Evolutionary conservation across 2,797 vertebrate species (phyloP).

Genomic region (Tamandua tetradactyla): DNA sequence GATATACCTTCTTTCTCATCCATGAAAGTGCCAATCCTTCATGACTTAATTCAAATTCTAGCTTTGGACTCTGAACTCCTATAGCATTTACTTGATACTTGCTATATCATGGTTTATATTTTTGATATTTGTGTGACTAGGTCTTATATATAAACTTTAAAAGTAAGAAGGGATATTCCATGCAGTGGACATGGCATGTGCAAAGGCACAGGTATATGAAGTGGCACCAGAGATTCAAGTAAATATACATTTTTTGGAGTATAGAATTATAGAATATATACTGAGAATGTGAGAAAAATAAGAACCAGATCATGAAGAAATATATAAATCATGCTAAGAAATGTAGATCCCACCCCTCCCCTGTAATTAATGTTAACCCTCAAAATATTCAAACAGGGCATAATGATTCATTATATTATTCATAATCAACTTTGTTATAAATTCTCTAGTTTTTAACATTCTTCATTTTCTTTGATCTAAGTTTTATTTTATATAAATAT

Average conservation of each 20-base stretch:
- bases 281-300: neutral
- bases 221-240: neutral
- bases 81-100: neutral
- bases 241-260: neutral
- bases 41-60: neutral
- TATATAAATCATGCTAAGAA: neutral
- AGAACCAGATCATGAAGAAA: neutral
- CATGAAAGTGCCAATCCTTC: neutral
- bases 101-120: neutral
- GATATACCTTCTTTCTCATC: neutral
- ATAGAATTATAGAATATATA: neutral
- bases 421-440: neutral
- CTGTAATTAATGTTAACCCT: neutral
- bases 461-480: neutral
- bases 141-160: neutral
- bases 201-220: neutral
- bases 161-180: neutral
- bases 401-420: neutral
- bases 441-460: neutral
- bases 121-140: neutral
- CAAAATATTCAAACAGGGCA: neutral
- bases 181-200: neutral
- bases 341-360: neutral
- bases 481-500: neutral
- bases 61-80: constrained; percentile 14